Evolutionary conservation across 2,888 invertebrate genomes (phyloP).

Genomic region (Miltochrista miniata): DNA sequence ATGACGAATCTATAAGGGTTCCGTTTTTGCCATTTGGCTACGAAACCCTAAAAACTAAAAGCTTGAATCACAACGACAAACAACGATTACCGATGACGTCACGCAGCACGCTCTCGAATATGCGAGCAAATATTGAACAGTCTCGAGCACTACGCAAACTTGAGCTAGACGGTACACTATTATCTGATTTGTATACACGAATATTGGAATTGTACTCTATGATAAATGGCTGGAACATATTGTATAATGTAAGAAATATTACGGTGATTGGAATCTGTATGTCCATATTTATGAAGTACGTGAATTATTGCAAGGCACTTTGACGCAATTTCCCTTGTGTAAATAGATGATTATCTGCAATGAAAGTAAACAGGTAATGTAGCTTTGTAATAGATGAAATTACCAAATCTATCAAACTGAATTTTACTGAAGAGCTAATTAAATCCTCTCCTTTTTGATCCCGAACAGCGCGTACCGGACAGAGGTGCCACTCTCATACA

Average conservation of each 20-base stretch:
- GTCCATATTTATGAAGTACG: slow-evolving; percentile 1
- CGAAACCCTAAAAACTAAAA: slow-evolving; percentile 12
- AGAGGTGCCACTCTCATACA: too few relatives aligned
- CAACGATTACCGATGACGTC: slow-evolving; percentile 35
- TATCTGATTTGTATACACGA: slow-evolving; percentile 40
- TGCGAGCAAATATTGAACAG: slow-evolving; percentile 61
- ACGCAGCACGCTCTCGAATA: slow-evolving; percentile 23
- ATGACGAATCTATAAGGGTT: too few relatives aligned
- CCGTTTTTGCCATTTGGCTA: too few relatives aligned
- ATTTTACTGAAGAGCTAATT: too few relatives aligned
- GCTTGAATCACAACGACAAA: slow-evolving; percentile 16
- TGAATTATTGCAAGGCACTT: not conserved
- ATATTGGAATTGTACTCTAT: slow-evolving; percentile 37
- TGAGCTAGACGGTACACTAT: slow-evolving; percentile 33
- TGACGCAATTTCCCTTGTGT: too few relatives aligned
- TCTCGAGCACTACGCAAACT: slow-evolving; percentile 61
- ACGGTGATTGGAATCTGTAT: slow-evolving; percentile 5
- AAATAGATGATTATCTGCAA: too few relatives aligned
- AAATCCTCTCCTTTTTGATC: too few relatives aligned
- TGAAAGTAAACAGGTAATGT: too few relatives aligned
- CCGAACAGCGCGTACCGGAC: too few relatives aligned
- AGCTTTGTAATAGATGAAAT: too few relatives aligned
- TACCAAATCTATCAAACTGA: too few relatives aligned
- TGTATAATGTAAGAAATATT: slow-evolving; percentile 10
- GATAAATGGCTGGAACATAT: slow-evolving; percentile 17